Percentiles rank a stretch among this genome's conserved stretches.
phyloP scores from a whole-genome alignment of 2,113 vertebrate genomes.

The Syngnathus floridae region DNA sequence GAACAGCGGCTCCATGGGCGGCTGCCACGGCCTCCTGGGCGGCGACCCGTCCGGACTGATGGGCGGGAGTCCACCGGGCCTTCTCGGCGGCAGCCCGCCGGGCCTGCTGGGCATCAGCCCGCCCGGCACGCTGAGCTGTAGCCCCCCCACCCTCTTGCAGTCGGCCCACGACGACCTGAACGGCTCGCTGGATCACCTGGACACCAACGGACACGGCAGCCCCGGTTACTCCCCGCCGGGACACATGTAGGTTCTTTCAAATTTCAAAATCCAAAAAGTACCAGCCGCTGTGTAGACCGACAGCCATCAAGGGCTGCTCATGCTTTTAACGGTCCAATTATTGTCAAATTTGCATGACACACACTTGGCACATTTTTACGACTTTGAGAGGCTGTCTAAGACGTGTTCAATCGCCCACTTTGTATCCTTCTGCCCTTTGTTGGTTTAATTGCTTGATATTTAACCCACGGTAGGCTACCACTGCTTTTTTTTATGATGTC shows the following conservation, averaged over 20 bases:
- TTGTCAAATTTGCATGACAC: slow-evolving; percentile 3
- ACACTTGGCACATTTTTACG: slow-evolving; percentile 30
- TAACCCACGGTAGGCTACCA: slow-evolving; percentile 33
- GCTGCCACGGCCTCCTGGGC: slow-evolving; percentile 88
- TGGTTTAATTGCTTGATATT: slow-evolving; percentile 57
- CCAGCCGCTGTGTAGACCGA: neutral
- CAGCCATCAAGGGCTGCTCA: neutral
- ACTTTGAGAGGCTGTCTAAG: slow-evolving; percentile 18
- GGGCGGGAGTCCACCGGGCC: slow-evolving; percentile 81
- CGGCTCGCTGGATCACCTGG: slow-evolving; percentile 91
- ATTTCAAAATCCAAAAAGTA: neutral
- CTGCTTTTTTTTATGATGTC: slow-evolving; percentile 1
- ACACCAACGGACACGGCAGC: slow-evolving; percentile 97
- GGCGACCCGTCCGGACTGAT: slow-evolving; percentile 85
- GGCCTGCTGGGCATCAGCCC: slow-evolving; percentile 87
- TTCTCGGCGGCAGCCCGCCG: slow-evolving; percentile 84
- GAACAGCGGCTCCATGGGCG: slow-evolving; percentile 82
- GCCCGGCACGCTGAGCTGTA: slow-evolving; percentile 82
- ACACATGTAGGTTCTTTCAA: slow-evolving; percentile 83
- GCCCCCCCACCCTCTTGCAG: slow-evolving; percentile 86
- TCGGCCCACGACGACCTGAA: slow-evolving; percentile 90
- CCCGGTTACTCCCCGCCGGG: slow-evolving; percentile 91
- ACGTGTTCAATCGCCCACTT: slow-evolving; percentile 4
- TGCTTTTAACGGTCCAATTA: slow-evolving; percentile 1
- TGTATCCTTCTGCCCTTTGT: slow-evolving; percentile 39